Evolutionary conservation across 1,140 invertebrate genomes (phyloP).

Genomic region (Zaprionus africanus): DNA sequence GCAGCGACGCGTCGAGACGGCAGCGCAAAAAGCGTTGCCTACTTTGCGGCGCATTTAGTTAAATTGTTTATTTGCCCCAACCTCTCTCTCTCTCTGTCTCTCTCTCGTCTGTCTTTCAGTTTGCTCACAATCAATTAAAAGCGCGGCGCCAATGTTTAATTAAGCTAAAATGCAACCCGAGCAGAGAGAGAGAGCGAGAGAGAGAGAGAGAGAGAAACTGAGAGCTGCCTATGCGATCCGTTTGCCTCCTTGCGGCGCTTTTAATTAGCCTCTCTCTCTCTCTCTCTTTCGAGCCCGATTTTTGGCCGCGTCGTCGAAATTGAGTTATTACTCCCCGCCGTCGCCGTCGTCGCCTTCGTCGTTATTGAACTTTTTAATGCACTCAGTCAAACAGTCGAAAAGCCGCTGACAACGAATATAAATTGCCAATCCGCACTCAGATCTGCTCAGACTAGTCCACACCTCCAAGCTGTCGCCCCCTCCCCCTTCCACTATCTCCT

Average conservation of each 20-base stretch:
- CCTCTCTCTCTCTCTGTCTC: background rate
- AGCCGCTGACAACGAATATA: slow-evolving; percentile 76
- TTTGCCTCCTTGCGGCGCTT: slow-evolving; percentile 24
- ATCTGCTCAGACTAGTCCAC: slow-evolving; percentile 5
- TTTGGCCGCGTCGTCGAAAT: slow-evolving; percentile 51
- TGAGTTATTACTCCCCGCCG: slow-evolving; percentile 66
- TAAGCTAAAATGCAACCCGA: slow-evolving; percentile 71
- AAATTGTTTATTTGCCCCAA: slow-evolving; percentile 75
- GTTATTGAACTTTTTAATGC: slow-evolving; percentile 69
- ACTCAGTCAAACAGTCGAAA: slow-evolving; percentile 58
- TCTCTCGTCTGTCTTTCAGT: slow-evolving; percentile 52
- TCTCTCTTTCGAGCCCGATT: slow-evolving; percentile 1
- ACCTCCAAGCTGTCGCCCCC: slow-evolving; percentile 23
- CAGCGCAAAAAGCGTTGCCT: slow-evolving; percentile 57
- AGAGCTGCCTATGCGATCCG: background rate
- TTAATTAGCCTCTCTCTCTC: slow-evolving; percentile 63
- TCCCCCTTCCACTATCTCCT: background rate
- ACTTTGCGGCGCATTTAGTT: slow-evolving; percentile 81
- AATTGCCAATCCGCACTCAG: slow-evolving; percentile 46
- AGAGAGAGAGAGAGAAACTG: background rate
- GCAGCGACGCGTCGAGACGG: background rate
- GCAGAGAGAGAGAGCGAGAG: background rate
- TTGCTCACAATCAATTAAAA: slow-evolving; percentile 82
- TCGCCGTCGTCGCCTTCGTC: slow-evolving; percentile 17
- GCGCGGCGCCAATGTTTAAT: slow-evolving; percentile 79